Percentiles rank a stretch among this genome's conserved stretches.
Conservation (phyloP, 2,113 vertebrate genomes). For the Hemichromis elongatus region DNA sequence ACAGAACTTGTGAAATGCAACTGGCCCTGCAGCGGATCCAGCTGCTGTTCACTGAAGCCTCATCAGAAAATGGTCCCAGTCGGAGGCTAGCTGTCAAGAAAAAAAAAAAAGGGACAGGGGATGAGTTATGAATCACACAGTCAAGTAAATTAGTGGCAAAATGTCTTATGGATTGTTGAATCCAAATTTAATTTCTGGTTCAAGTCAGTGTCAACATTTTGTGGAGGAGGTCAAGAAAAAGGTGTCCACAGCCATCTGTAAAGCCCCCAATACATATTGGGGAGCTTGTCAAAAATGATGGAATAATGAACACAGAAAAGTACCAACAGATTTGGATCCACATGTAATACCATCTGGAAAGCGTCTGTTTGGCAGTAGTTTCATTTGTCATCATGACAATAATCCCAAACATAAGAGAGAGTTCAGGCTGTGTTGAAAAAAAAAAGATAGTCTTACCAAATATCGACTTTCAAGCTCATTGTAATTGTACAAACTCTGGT, state of each 20-base stretch:
- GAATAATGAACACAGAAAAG: neutral
- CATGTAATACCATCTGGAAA: neutral
- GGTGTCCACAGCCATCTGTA: neutral
- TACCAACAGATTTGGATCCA: neutral
- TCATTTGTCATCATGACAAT: neutral
- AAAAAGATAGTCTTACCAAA: neutral
- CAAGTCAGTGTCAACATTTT: neutral
- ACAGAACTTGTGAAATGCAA: neutral
- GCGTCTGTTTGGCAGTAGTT: neutral
- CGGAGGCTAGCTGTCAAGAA: neutral
- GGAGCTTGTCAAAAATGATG: neutral
- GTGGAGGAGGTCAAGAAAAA: neutral
- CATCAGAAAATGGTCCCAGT: neutral
- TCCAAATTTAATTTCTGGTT: neutral
- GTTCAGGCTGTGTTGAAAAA: neutral
- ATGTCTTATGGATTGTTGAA: neutral
- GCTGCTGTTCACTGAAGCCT: neutral
- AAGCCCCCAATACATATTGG: neutral
- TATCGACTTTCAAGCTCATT: neutral
- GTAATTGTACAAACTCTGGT: neutral
- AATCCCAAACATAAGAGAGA: neutral
- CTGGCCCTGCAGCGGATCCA: neutral
- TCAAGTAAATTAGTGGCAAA: neutral
- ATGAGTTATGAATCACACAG: neutral
- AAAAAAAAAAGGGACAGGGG: neutral